These are phyloP conservation scores for Stenichneumon culpator DNA, from an alignment of 2,888 invertebrate species.

Conservation along the genomic window DNA sequence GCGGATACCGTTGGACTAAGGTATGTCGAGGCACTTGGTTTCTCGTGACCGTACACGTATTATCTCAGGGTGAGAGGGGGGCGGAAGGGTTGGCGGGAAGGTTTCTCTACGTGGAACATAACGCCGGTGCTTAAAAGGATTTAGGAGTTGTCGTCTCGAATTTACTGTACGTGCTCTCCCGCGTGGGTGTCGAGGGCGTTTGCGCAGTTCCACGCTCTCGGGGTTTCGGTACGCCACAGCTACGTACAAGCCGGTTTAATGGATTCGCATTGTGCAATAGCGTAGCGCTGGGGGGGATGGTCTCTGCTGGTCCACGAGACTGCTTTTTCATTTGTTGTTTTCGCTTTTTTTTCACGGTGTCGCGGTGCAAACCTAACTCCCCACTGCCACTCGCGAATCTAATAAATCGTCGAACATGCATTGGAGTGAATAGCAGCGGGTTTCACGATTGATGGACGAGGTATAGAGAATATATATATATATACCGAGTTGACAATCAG, in stretches of 20 bases:
- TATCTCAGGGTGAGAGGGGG: not conserved
- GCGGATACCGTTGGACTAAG: not conserved
- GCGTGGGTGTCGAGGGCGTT: not conserved
- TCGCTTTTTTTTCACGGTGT: not conserved
- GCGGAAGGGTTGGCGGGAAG: not conserved
- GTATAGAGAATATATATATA: not conserved
- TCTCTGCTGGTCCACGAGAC: slow-evolving; percentile 5
- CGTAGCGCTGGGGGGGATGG: not conserved
- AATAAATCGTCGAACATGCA: slow-evolving; percentile 55
- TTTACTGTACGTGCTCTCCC: slow-evolving; percentile 31
- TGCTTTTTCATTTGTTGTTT: slow-evolving; percentile 19
- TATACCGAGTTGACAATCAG: slow-evolving; percentile 3
- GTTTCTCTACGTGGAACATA: slow-evolving; percentile 29
- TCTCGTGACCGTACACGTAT: slow-evolving; percentile 5
- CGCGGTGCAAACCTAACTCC: slow-evolving; percentile 14
- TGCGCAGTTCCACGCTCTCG: slow-evolving; percentile 1
- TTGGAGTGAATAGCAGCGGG: slow-evolving; percentile 17
- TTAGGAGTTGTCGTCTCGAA: slow-evolving; percentile 54
- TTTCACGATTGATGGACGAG: slow-evolving; percentile 2
- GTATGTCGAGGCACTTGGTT: not conserved
- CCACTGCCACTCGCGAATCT: slow-evolving; percentile 40
- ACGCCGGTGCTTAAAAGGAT: slow-evolving; percentile 50
- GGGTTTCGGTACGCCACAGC: slow-evolving; percentile 2
- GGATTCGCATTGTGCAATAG: slow-evolving; percentile 58
- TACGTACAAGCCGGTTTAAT: slow-evolving; percentile 52